Base-by-base conservation (phyloP, 1,140 invertebrate species). In the Zaprionus ornatus region DNA sequence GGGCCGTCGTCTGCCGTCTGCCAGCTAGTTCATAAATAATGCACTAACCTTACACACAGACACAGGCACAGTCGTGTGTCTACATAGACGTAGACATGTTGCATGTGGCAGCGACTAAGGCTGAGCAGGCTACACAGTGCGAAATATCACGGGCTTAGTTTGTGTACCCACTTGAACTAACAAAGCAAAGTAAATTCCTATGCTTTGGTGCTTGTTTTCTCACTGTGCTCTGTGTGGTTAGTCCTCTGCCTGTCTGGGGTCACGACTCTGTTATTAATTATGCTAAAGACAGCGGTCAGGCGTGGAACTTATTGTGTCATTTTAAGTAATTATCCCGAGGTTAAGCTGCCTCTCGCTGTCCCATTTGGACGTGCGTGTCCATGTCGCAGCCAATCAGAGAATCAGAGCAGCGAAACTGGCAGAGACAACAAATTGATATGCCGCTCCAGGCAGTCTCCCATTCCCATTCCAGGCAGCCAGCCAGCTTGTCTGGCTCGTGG, bases 241-340 rank as follows among this genome's bases (percentile, higher is more conserved):
- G 40, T 45, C 5, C 10, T 23, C 23, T 21, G 56, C 19, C 40
- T 45, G 35, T 37, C 35, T 12, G 32, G 27, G 55, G 65, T 63
- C 75, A 78, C 76, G 70, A 59, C 59, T 65, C 7, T 15, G 65
- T 80, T 80, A 80, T 80, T 80, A 80, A 80, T 80, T 80, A 78
- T 78, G 61, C 75, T 61, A 74, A 60, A 72, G 76, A 65, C 55
- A 61, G 70, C 57, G 65, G 64, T 23, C 65, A 59, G 71, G 50
- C 74, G 32, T 69, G 42, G 40, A 78, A 62, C 75, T 80, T 74
- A 74, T 80, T 80, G 70, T 78, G 71, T 66, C 71, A 66, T 80
- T 78, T 74, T 57, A 74, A 78, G 78, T 78, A 78, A 80, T 80
- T 80, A 80, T 78, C 75, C 52, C 52, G 57, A 66, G 75, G 75